Evolutionary conservation across 1,140 invertebrate species (phyloP).

Genomic region (Lordiphosa stackelbergi): DNA sequence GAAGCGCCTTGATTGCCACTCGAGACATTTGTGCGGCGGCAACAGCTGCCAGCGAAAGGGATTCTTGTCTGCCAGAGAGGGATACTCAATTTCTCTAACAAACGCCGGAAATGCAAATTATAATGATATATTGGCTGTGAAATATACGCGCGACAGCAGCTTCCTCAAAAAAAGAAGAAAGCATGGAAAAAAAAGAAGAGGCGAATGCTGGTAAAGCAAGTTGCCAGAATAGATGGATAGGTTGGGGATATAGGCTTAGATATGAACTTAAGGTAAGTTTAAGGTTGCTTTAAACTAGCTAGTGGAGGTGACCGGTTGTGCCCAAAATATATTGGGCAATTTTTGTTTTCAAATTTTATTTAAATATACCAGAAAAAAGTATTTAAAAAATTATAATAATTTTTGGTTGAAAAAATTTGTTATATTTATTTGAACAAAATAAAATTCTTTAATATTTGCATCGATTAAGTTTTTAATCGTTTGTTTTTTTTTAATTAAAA

Average conservation of each 20-base stretch:
- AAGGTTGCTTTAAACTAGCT: too few relatives aligned
- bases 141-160: slow-evolving; percentile 69
- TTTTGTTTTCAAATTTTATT: too few relatives aligned
- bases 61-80: slow-evolving; percentile 29
- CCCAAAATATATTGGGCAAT: too few relatives aligned
- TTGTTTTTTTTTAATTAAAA: too few relatives aligned
- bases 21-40: slow-evolving; percentile 72
- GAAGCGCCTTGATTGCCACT: slow-evolving; percentile 76
- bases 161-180: slow-evolving; percentile 26
- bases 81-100: slow-evolving; percentile 68
- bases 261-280: too few relatives aligned
- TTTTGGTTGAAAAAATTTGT: too few relatives aligned
- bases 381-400: too few relatives aligned
- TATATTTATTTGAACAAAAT: too few relatives aligned
- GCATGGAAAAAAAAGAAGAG: slow-evolving; percentile 13
- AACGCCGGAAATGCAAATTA: slow-evolving; percentile 71
- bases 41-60: slow-evolving; percentile 70
- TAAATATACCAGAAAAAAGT: too few relatives aligned
- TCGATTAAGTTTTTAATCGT: too few relatives aligned
- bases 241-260: slow-evolving; percentile 41
- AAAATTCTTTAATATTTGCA: too few relatives aligned
- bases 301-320: too few relatives aligned
- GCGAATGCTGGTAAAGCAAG: background rate
- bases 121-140: slow-evolving; percentile 76
- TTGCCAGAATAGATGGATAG: slow-evolving; percentile 33